phyloP scores from a whole-genome alignment of 2,797 vertebrate genomes.

The Dermochelys coriacea region DNA sequence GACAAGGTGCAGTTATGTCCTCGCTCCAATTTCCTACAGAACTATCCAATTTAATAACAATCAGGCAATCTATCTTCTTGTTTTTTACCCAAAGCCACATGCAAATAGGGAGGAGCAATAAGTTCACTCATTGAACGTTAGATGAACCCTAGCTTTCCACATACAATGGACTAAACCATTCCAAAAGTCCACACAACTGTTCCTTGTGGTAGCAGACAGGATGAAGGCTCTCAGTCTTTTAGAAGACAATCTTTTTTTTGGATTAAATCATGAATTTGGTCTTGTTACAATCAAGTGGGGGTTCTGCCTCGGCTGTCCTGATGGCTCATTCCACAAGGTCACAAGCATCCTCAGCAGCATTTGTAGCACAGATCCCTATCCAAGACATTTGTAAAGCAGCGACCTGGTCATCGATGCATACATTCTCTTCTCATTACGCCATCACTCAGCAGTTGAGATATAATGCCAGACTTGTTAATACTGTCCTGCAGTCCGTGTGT shows the following conservation, averaged over 20 bases:
- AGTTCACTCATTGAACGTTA: background rate
- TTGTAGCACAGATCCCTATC: background rate
- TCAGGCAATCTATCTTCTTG: background rate
- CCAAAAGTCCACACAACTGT: background rate
- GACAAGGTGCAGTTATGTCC: background rate
- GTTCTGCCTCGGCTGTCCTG: too few relatives aligned
- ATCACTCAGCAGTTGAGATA: background rate
- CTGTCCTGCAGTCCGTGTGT: background rate
- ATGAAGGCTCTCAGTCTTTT: background rate
- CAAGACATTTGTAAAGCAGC: background rate
- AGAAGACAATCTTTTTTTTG: background rate
- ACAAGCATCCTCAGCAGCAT: too few relatives aligned
- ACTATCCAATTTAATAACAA: background rate
- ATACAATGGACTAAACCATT: background rate
- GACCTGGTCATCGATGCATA: too few relatives aligned
- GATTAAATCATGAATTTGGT: background rate
- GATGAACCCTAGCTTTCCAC: background rate
- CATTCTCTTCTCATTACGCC: background rate
- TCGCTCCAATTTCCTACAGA: background rate
- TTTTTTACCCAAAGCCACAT: background rate
- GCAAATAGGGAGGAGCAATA: background rate
- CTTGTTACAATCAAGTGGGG: background rate
- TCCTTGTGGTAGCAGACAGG: background rate
- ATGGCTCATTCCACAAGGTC: background rate
- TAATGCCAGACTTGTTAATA: background rate